These are phyloP conservation scores for Scyliorhinus canicula DNA, from an alignment of 2,797 vertebrate genomes.

Conservation along the genomic window DNA sequence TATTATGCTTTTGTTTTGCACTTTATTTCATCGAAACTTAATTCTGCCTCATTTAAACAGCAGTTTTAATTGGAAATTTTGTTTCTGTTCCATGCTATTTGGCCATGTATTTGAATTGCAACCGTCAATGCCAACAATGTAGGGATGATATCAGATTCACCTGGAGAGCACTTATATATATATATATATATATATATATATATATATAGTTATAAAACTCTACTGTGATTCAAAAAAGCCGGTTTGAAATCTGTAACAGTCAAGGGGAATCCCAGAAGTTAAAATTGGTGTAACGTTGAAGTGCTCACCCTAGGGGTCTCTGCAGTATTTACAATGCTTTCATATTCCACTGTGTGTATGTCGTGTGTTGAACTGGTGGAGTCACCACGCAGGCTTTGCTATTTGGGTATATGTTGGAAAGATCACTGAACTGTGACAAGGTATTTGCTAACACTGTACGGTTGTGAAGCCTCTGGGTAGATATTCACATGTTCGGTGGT, in stretches of 20 bases:
- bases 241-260: neutral
- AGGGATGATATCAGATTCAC: neutral
- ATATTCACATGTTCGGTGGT: neutral
- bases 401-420: neutral
- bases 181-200: too few relatives aligned
- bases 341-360: neutral
- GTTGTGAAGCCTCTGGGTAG: neutral
- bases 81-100: neutral
- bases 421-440: neutral
- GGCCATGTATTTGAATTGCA: neutral
- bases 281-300: conserved; percentile 4
- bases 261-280: neutral
- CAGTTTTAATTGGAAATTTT: neutral
- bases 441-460: neutral
- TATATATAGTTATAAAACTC: too few relatives aligned
- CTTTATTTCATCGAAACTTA: neutral
- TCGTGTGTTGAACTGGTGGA: neutral
- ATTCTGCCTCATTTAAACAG: neutral
- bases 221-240: neutral
- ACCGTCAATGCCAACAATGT: neutral
- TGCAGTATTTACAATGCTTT: conserved; percentile 15
- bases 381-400: neutral
- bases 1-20: neutral
- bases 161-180: too few relatives aligned
- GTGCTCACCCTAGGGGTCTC: conserved; percentile 22